Evolutionary conservation across 2,113 vertebrate species (phyloP).

Genomic region (Tetrax tetrax): DNA sequence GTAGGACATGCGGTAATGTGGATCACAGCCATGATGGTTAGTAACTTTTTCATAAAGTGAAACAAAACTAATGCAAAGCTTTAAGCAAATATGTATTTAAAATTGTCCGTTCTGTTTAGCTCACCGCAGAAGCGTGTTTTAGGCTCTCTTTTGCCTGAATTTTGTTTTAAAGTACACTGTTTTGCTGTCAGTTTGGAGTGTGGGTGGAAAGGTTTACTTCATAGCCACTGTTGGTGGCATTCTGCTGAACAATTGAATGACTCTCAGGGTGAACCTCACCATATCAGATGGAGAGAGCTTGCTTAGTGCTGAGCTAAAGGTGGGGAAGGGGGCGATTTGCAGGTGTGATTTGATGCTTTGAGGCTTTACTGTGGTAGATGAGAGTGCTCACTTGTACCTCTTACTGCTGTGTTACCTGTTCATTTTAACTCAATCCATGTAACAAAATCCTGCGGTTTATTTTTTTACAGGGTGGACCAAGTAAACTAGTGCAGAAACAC

Average conservation of each 20-base stretch:
- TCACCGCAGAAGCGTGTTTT: neutral
- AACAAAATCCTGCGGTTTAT: neutral
- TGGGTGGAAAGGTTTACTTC: neutral
- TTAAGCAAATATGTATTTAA: neutral
- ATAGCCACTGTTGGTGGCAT: neutral
- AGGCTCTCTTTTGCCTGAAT: neutral
- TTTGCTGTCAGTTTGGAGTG: neutral
- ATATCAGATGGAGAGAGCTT: neutral
- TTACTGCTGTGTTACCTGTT: neutral
- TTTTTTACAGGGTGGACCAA: conserved; percentile 89
- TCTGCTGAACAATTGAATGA: neutral
- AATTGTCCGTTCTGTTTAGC: neutral
- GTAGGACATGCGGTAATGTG: conserved; percentile 94
- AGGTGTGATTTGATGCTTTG: neutral
- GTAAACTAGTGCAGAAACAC: conserved; percentile 92
- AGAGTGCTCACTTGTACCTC: neutral
- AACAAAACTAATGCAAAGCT: neutral
- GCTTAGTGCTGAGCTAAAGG: neutral
- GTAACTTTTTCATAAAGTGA: conserved; percentile 23
- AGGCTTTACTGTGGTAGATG: neutral
- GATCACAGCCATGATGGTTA: conserved; percentile 96
- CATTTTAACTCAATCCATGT: neutral
- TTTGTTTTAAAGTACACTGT: neutral
- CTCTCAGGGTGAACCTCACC: neutral
- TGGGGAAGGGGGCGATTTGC: neutral